phyloP scores from a whole-genome alignment of 2,113 vertebrate species.

The Erinaceus europaeus region DNA sequence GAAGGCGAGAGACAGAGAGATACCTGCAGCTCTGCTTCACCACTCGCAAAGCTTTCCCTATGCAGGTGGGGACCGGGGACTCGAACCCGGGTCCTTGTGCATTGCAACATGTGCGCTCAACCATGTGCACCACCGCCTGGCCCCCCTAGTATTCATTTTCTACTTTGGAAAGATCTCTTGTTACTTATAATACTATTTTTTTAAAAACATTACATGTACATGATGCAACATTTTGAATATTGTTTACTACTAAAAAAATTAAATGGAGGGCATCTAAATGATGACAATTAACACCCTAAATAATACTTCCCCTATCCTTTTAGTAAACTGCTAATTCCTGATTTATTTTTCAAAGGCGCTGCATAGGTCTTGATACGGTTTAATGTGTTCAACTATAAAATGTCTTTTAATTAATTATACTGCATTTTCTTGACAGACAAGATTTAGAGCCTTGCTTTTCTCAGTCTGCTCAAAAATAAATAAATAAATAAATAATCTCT shows the following conservation, averaged over 20 bases:
- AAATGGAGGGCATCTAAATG: neutral
- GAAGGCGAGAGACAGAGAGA: too few species aligned
- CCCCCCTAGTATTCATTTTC: too few species aligned
- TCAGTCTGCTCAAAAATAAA: neutral
- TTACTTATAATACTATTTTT: neutral
- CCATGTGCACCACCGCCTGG: too few species aligned
- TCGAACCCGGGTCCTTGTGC: too few species aligned
- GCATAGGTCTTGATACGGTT: conserved; percentile 50
- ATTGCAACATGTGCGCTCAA: too few species aligned
- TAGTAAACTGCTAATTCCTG: conserved; percentile 41
- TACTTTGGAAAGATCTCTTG: neutral
- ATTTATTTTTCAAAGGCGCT: conserved; percentile 61
- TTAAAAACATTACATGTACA: neutral
- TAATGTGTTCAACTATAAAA: neutral
- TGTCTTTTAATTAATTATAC: conserved; percentile 27
- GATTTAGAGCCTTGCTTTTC: neutral
- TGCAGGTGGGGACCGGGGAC: too few species aligned
- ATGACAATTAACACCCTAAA: conserved; percentile 8
- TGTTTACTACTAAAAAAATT: neutral
- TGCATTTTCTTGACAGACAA: neutral
- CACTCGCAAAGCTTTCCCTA: too few species aligned
- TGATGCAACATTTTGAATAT: neutral
- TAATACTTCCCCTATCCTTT: neutral
- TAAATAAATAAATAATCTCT: neutral
- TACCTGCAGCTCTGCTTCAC: too few species aligned